Base-by-base conservation (phyloP, 2,113 vertebrate species). In the Lamprotornis superbus region DNA sequence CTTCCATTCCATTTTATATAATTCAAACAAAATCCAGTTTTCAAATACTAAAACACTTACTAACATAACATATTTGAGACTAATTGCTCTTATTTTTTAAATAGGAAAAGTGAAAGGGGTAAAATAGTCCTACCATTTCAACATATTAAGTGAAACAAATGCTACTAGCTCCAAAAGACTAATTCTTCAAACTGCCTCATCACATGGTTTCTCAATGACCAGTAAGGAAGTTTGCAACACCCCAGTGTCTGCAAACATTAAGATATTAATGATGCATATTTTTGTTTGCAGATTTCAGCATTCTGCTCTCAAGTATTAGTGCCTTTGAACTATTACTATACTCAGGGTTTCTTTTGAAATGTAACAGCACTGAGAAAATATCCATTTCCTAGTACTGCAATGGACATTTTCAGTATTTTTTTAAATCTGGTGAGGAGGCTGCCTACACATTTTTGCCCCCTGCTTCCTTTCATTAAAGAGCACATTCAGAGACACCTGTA, bases 171-270 rank as follows among this genome's bases (percentile, higher is more conserved):
- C 70, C 37, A 77, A 35, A 94, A 64, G 52, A 22, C 39, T 4
- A 25, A 13, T 84, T 92, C n/a, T 92, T 96, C 57, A 85, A 78
- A 86, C 37, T 82, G 50, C 89, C 82, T 96, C 74, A 85, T 90
- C 83, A 67, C 13, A 46, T 71, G 75, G 20, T 59, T 93, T 96
- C 65, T 69, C 50, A 78, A 60, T 94, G 67, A 75, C 74, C 37
- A 30, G 49, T 71, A 95, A 96, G 87, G 87, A 96, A 96, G 19
- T 49, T 89, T 73, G 61, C 24, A 83, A 61, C 49, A 35, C 15
- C 69, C 6, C 59, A 65, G 63, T 69, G 61, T 50, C 44, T 91
- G 63, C 18, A 86, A 77, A 81, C 70, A 28, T 85, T 44, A 80
- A 87, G 69, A 64, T 18, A 57, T 80, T 90, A 13, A 77, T 24